phyloP scores from a whole-genome alignment of 2,888 invertebrate genomes.

The Dermolepida albohirtum region DNA sequence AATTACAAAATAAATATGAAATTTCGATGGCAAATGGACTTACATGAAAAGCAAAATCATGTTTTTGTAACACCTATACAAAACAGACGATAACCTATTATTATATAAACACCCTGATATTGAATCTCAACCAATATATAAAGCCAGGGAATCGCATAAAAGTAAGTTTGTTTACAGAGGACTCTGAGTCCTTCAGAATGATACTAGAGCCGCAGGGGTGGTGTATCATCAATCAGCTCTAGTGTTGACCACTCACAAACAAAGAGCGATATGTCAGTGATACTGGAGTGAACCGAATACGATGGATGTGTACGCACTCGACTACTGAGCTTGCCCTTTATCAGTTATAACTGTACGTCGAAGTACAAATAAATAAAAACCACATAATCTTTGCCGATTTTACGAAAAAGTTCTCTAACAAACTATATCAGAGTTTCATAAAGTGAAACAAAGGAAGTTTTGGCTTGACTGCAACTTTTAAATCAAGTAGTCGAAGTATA shows the following conservation, averaged over 20 bases:
- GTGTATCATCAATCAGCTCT: conserved; percentile 58
- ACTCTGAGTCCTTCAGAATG: conserved; percentile 34
- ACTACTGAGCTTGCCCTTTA: conserved; percentile 21
- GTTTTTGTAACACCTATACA: not conserved
- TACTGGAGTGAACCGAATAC: conserved; percentile 39
- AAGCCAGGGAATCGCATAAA: conserved; percentile 24
- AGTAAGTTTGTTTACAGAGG: conserved; percentile 41
- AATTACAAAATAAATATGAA: not conserved
- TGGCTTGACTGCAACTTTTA: too few relatives aligned
- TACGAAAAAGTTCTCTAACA: conserved; percentile 40
- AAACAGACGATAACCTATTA: too few relatives aligned
- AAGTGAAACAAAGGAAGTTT: conserved; percentile 7
- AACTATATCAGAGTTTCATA: conserved; percentile 37
- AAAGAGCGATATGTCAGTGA: conserved; percentile 53
- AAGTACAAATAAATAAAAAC: conserved; percentile 32
- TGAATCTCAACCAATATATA: conserved; percentile 28
- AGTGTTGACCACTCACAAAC: conserved; percentile 59
- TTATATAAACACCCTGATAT: conserved; percentile 5
- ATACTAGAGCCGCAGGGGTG: conserved; percentile 50
- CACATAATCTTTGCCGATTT: conserved; percentile 19
- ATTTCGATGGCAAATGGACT: not conserved
- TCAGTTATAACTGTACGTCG: conserved; percentile 22
- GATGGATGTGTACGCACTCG: conserved; percentile 22
- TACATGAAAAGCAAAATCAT: conserved; percentile 2
- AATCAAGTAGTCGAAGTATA: too few relatives aligned